phyloP scores from a whole-genome alignment of 2,888 invertebrate species.

The Meiosimyza decipiens region DNA sequence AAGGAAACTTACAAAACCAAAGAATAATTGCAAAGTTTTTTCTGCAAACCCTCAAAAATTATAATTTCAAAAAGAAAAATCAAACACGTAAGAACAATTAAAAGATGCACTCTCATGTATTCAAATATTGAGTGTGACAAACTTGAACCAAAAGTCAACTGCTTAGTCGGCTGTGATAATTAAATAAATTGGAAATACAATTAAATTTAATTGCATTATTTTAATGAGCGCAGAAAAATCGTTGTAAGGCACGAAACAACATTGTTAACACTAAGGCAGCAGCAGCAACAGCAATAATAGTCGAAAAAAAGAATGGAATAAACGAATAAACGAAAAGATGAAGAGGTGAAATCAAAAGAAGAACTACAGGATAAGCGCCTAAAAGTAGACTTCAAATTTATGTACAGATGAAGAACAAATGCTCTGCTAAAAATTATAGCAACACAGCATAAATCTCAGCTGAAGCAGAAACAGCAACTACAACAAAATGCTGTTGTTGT shows the following conservation, averaged over 20 bases:
- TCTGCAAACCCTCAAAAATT: no score
- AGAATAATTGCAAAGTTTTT: no score
- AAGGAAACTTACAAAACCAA: no score
- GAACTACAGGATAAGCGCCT: neutral
- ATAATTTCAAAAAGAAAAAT: no score
- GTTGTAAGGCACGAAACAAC: conserved; percentile 33
- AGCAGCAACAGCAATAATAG: neutral
- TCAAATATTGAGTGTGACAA: neutral
- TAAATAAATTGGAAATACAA: conserved; percentile 61
- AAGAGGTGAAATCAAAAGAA: neutral
- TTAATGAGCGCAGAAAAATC: conserved; percentile 35
- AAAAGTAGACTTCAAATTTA: conserved; percentile 23
- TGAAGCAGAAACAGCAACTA: neutral
- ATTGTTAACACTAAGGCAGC: conserved; percentile 2
- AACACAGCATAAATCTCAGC: conserved; percentile 15
- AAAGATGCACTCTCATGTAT: no score
- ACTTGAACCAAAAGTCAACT: conserved; percentile 22
- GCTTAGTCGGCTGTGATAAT: conserved; percentile 46
- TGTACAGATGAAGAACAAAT: neutral
- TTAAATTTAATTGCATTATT: conserved; percentile 52
- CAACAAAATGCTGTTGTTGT: neutral
- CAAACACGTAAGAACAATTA: no score
- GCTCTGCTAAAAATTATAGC: no score
- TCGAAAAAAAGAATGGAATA: neutral
- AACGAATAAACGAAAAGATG: neutral